phyloP scores from a whole-genome alignment of 2,113 vertebrate genomes.

The Hyla sarda region DNA sequence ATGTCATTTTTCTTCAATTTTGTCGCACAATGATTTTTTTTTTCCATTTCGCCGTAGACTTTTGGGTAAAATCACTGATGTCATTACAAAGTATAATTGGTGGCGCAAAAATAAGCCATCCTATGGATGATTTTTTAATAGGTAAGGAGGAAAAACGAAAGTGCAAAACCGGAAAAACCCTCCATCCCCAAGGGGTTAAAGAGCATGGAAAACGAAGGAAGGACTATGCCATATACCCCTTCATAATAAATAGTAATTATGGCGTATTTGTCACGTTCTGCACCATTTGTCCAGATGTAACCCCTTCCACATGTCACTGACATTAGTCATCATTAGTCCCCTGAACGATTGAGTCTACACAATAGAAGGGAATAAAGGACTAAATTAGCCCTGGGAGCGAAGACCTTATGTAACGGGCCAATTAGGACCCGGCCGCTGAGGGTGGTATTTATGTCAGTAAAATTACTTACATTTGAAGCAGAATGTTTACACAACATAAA shows the following conservation, averaged over 20 bases:
- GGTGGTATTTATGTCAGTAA: not conserved
- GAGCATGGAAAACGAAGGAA: not conserved
- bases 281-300: conserved; percentile 46
- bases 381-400: conserved; percentile 15
- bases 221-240: not conserved
- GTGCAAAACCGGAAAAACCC: too few species aligned
- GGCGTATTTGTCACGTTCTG: conserved; percentile 13
- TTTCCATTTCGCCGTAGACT: too few species aligned
- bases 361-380: conserved; percentile 22
- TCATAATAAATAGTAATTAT: conserved; percentile 19
- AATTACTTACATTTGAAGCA: conserved; percentile 11
- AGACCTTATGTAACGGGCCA: not conserved
- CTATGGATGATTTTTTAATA: too few species aligned
- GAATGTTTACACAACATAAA: conserved; percentile 23
- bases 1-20: too few species aligned
- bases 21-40: too few species aligned
- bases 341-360: conserved; percentile 15
- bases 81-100: too few species aligned
- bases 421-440: not conserved
- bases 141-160: too few species aligned
- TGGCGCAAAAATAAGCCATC: too few species aligned
- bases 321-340: conserved; percentile 38
- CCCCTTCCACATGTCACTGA: conserved; percentile 30
- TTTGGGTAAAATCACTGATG: too few species aligned
- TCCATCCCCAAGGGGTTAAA: too few species aligned